Percentiles rank a stretch among this genome's conserved stretches.
Evolutionary conservation across 1,140 invertebrate species (phyloP).

Genomic region (Spodoptera litura): DNA sequence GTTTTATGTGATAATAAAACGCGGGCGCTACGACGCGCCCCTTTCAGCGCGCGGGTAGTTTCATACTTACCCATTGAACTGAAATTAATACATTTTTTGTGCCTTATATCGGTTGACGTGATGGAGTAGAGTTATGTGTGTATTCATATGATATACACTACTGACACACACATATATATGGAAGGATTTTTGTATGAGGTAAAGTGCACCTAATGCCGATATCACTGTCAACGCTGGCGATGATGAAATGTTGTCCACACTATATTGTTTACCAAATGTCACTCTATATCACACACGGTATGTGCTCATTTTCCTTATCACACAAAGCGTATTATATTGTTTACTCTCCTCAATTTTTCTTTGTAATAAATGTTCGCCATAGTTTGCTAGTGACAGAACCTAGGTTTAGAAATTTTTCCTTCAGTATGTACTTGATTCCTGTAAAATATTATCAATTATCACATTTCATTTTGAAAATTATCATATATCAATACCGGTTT

Average conservation of each 20-base stretch:
- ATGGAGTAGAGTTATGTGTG: neutral
- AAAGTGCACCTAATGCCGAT: neutral
- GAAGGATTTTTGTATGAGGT: neutral
- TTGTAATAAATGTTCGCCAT: neutral
- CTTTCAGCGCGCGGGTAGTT: neutral
- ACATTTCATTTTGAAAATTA: too few relatives aligned
- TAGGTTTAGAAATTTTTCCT: too few relatives aligned
- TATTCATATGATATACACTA: too few relatives aligned
- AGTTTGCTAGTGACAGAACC: too few relatives aligned
- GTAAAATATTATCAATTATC: neutral
- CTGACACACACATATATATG: neutral
- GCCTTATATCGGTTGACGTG: neutral
- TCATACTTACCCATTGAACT: slow-evolving; percentile 7
- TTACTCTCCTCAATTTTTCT: slow-evolving; percentile 8
- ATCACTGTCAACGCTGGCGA: neutral
- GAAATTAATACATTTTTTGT: slow-evolving; percentile 27
- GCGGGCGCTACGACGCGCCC: slow-evolving; percentile 1
- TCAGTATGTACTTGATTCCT: too few relatives aligned
- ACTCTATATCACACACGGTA: neutral
- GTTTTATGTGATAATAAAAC: slow-evolving; percentile 29
- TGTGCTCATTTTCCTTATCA: slow-evolving; percentile 19
- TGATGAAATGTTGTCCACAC: neutral
- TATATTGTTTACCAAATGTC: slow-evolving; percentile 20
- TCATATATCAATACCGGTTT: too few relatives aligned
- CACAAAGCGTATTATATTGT: neutral